A percentile compares a stretch with the other conserved stretches of the same genome.
Conservation (phyloP, 2,113 vertebrate species). For the Callocephalon fimbriatum region DNA sequence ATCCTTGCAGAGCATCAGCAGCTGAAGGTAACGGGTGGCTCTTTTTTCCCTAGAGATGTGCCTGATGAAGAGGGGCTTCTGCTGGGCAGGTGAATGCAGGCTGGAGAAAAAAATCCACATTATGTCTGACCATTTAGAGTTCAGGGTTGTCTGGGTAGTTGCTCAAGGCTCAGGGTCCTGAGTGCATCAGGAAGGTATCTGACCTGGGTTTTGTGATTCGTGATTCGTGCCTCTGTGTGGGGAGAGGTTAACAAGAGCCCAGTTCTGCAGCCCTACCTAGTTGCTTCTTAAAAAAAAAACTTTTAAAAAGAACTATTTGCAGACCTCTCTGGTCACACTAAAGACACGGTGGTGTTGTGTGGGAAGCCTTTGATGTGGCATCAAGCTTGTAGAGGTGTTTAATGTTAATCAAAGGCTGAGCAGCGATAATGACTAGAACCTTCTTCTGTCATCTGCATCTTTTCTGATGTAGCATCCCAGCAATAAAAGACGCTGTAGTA, state of each 20-base stretch:
- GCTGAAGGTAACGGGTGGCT: background rate
- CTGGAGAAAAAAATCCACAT: background rate
- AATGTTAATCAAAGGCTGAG: background rate
- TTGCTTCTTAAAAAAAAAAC: background rate
- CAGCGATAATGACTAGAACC: background rate
- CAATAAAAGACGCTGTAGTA: background rate
- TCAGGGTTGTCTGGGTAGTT: background rate
- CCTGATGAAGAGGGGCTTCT: background rate
- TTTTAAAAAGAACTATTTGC: background rate
- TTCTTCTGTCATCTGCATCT: background rate
- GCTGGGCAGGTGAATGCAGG: background rate
- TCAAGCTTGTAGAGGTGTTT: background rate
- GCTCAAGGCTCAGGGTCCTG: background rate
- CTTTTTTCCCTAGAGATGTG: background rate
- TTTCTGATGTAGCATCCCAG: background rate
- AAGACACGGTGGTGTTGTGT: rapidly evolving
- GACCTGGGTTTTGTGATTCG: background rate
- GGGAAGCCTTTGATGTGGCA: slow-evolving; percentile 14
- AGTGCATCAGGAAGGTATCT: background rate
- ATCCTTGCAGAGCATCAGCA: background rate
- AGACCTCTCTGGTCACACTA: background rate
- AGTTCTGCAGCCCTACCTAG: background rate
- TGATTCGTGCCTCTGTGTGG: background rate
- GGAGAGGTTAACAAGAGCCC: background rate
- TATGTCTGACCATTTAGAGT: background rate